Conservation (phyloP, 2,888 invertebrate species). For the Parochlus steinenii region DNA sequence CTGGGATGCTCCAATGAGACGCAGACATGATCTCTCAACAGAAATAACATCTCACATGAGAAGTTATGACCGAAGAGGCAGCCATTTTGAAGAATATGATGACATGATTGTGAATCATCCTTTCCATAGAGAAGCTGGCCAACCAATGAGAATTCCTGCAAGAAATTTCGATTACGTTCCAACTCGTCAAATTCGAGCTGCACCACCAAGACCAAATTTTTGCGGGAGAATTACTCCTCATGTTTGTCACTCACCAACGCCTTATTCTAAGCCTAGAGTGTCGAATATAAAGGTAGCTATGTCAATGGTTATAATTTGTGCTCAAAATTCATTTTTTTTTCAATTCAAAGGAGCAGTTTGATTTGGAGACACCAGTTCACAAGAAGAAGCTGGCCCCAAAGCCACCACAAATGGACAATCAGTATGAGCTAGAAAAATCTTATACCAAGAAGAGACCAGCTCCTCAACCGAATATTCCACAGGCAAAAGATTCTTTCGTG, state of each 20-base stretch:
- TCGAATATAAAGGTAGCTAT: too few species aligned
- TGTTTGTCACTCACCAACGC: slow-evolving; percentile 2
- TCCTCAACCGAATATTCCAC: slow-evolving; percentile 20
- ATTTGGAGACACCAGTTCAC: slow-evolving; percentile 20
- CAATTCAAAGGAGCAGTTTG: slow-evolving; percentile 38
- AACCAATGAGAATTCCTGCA: slow-evolving; percentile 2
- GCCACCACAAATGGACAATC: slow-evolving; percentile 28
- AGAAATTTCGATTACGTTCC: slow-evolving; percentile 12
- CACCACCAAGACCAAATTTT: too few species aligned
- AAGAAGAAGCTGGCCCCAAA: slow-evolving; percentile 27
- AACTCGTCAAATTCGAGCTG: slow-evolving; percentile 25
- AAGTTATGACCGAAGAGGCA: slow-evolving; percentile 17
- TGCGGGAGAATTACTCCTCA: too few species aligned
- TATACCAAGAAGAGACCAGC: slow-evolving; percentile 25
- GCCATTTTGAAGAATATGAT: slow-evolving; percentile 5
- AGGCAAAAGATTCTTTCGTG: slow-evolving; percentile 36
- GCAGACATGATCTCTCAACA: slow-evolving; percentile 41
- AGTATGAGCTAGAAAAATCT: slow-evolving; percentile 27
- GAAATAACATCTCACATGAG: slow-evolving; percentile 13
- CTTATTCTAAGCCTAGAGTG: slow-evolving; percentile 1
- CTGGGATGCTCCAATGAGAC: slow-evolving; percentile 68
- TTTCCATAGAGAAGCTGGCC: slow-evolving; percentile 25
- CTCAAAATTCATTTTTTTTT: too few species aligned
- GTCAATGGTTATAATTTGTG: too few species aligned
- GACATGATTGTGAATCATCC: slow-evolving; percentile 14